Evolutionary conservation across 2,113 vertebrate species (phyloP), one percentile per base, ranked within the genome.

Genomic region (Sterrhoptilus dennistouni): DNA sequence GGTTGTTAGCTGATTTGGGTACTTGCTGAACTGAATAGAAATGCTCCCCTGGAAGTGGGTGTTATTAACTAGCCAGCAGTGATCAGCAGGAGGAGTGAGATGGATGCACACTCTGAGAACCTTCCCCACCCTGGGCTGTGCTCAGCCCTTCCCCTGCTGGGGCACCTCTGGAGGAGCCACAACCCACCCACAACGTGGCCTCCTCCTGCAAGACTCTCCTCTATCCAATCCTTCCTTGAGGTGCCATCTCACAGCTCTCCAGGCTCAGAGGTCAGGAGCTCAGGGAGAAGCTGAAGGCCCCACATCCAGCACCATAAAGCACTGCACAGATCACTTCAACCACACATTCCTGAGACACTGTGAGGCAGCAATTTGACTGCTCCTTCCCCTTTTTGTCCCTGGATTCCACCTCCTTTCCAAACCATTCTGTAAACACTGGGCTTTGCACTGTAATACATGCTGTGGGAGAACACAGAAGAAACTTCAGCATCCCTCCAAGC

Each of bases 181-280:
- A 76, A 29, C 27, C 21, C 29, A 35, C 3, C 20, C 80, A 24
- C 5, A 16, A 9, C 3, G 33, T 9, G 11, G 9, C 12, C 17
- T 50, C 20, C 36, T 45, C 33, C 5, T 22, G 35, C 23, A 38
- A 42, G 31, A 9, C 36, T 18, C 28, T 33, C 2, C 24, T 68
- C 40, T 22, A 23, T 29, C 56, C 0, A 0, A 2, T 9, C 21
- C 61, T 75, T 66, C 35, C 69, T 2, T 38, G 24, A 0, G 1
- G 17, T 64, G 60, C 84, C 19, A 11, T n/a, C 50, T 83, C 31
- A 19, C 3, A 5, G 24, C 35, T 33, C 18, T n/a, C 27, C 21
- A 21, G 40, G 24, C 81, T 47, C 45, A 53, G 42, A 35, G 19
- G 5, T 44, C 40, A 50, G 52, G 42, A 90, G 63, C n/a, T 53